Base-by-base conservation (phyloP, 23 tunicate species). In the Corella eumyota region DNA sequence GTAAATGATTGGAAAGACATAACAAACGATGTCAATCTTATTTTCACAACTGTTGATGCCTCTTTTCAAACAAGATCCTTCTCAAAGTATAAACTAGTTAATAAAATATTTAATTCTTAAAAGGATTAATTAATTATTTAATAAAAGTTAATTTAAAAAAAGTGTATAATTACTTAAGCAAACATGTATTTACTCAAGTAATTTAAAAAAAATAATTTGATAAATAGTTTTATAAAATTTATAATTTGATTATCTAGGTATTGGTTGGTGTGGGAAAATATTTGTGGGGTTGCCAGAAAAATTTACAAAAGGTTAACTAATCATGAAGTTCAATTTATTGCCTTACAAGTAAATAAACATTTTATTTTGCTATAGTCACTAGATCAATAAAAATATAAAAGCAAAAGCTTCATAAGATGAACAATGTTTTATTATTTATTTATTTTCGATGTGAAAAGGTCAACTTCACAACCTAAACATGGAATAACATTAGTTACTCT, bases 281-380 rank as follows among this genome's bases (percentile, higher is more conserved):
- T 85, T 1, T 22, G 62, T 30, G 94, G 84, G 13, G 84, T 69
- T 2, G 71, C 72, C 30, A 58, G 78, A 30, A 62, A 76, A 60
- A 69, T 85, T 19, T 85, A 76, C 34, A 72, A 65, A 15, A 62
- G 84, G 6, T 55, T 62, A 11, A 69, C 64, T 33, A 85, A 78
- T 13, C 72, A 85, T 45, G 59, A 64, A 50, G 94, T 85, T 3
- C 94, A 85, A 29, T 85, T 85, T 55, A 56, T 85, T 57, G 94
- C 94, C 0, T 76, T 85, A 84, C 94, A 85, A 64, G 86, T 78
- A 31, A 47, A 36, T 71, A 9, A n/a, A n/a, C n/a, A n/a, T n/a
- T n/a, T n/a, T n/a, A n/a, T n/a, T n/a, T n/a, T n/a, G n/a, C n/a
- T n/a, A n/a, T n/a, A n/a, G n/a, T n/a, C n/a, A n/a, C n/a, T n/a